Base-by-base conservation (phyloP, 2,113 vertebrate species). In the Theristicus caerulescens region DNA sequence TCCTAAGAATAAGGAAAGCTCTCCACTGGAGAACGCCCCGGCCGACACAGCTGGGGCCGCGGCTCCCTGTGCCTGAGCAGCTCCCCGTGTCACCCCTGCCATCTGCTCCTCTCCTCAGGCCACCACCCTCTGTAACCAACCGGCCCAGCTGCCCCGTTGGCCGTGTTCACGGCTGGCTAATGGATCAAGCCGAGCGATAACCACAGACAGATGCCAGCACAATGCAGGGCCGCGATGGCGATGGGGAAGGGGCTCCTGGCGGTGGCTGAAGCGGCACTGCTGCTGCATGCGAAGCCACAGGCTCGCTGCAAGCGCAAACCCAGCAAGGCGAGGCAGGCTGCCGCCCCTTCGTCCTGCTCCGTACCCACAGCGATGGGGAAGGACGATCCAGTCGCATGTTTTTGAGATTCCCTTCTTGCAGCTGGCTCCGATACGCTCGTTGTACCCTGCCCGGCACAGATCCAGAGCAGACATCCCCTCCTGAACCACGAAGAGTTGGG, bases 171-270 rank as follows among this genome's bases (percentile, higher is more conserved):
- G 29, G 51, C 46, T n/a, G 21, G 4, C 18, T n/a, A 1, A 2
- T 0, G 7, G 7, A 3, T 2, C 0, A 12, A 51, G 70, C 58
- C 5, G n/a, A n/a, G 66, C 54, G 1, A 8, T 20, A 36, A 11
- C 36, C 26, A 9, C 11, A 4, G 52, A 9, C 54, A 10, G 57
- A 54, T 6, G 31, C 61, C 66, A 34, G 42, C 54, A 8, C 38
- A 17, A 0, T 0, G 4, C 0, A 4, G 17, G 44, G 27, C 0
- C 5, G 26, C 5, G 5, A 38, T 2, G 51, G 61, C 3, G 9
- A 22, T 25, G 52, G 66, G 29, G 82, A 52, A 19, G 15, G 29
- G 13, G 47, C 15, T 70, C 26, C 29, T 2, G 9, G 25, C 1
- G 3, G 3, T 1, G 29, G 11, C 49, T 17, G 19, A 27, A 64